A percentile compares a stretch with the other conserved stretches of the same genome.
phyloP scores from a whole-genome alignment of 2,888 invertebrate species.

The Dolomedes plantarius region DNA sequence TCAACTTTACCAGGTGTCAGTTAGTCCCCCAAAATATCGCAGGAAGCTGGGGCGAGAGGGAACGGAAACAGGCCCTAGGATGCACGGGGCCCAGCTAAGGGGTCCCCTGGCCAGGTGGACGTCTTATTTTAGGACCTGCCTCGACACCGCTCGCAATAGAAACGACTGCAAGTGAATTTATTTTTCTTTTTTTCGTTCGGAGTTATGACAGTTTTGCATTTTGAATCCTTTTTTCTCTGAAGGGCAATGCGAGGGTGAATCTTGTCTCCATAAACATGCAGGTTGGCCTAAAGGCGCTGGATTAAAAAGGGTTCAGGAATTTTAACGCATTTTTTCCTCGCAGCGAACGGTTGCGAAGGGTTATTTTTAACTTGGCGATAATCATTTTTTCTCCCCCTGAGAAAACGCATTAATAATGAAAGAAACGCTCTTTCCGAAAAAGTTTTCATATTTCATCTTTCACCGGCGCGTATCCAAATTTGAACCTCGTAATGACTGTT shows the following conservation, averaged over 20 bases:
- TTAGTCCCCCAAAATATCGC: slow-evolving; percentile 42
- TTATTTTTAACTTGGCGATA: too few species aligned
- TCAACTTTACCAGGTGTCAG: slow-evolving; percentile 41
- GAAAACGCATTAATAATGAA: too few species aligned
- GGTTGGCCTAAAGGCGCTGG: not conserved
- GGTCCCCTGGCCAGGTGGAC: slow-evolving; percentile 26
- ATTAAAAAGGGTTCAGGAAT: not conserved
- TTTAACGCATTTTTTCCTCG: too few species aligned
- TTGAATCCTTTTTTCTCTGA: not conserved
- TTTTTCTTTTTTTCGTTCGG: too few species aligned
- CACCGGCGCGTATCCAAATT: too few species aligned
- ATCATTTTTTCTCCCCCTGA: too few species aligned
- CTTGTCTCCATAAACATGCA: not conserved
- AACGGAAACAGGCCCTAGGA: slow-evolving; percentile 48
- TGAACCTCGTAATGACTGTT: too few species aligned
- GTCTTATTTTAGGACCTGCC: slow-evolving; percentile 45
- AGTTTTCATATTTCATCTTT: too few species aligned
- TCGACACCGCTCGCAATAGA: not conserved
- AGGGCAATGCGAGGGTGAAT: too few species aligned
- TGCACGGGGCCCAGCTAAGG: slow-evolving; percentile 18
- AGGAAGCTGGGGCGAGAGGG: slow-evolving; percentile 28
- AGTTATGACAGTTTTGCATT: not conserved
- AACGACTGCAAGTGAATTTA: too few species aligned
- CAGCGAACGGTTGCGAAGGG: too few species aligned
- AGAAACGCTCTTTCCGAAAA: too few species aligned